Base-by-base conservation (phyloP, 2,888 invertebrate genomes). In the Formica aserva region DNA sequence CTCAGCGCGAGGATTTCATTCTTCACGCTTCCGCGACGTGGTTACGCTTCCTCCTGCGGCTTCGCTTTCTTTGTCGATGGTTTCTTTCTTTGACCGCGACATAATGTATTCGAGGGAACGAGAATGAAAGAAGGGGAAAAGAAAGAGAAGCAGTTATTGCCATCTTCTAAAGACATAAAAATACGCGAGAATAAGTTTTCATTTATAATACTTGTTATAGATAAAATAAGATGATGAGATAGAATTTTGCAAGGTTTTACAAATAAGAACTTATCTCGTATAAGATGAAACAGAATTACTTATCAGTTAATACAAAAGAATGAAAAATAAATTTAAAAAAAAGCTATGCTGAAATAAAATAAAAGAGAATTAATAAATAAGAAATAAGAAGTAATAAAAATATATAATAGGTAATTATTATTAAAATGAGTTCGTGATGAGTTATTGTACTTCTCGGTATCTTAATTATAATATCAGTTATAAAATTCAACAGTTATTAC, bases 1-100 rank as follows among this genome's bases (percentile, higher is more conserved):
- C 74, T 86, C 83, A 76, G 86, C 85, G 77, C 89, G 86, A 89
- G 90, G 82, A 90, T 91, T 91, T 88, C 86, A 91, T 90, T 89
- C 89, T 90, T 86, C 85, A 84, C 84, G 85, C 71, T 77, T 77
- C 71, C 77, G 77, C 86, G 74, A 60, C 57, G 72, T 45, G 57
- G 72, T 38, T 71, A 87, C 85, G 85, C 82, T 81, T 65, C 78
- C 65, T 76, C 82, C 29, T 80, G 55, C 62, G 41, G 63, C 65
- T 69, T 71, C 57, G 57, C 69, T 85, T 76, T 84, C 82, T 88
- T 85, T 85, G 78, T 78, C 76, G 72, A 63, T 18, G 48, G 26
- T 80, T 83, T 84, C 81, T 82, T 86, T 78, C 78, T 85, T 83
- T 71, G 82, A 69, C 63, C 67, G 41, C 57, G 69, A 84, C 29